Evolutionary conservation across 2,797 vertebrate species (phyloP), one percentile per base, ranked within the genome.

Genomic region (Artibeus jamaicensis): DNA sequence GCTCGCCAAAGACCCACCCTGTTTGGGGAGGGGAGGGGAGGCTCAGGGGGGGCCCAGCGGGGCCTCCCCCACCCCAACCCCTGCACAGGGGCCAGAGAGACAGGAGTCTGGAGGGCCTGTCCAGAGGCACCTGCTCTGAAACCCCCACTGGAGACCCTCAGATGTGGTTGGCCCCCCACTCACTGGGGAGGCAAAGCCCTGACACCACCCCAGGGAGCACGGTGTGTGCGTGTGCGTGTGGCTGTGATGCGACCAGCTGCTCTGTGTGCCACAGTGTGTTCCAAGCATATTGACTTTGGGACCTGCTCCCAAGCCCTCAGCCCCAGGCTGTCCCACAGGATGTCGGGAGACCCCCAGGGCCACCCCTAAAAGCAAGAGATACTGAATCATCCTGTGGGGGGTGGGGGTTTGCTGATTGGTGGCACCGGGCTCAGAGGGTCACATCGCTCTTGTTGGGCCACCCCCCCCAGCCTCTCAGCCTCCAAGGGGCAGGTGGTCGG

Each of bases 1-100:
- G 99, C 94, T 99, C 99, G 0, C 99, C 99, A 97, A 99, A 98
- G 98, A 99, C 99, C 99, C 99, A 99, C 50, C 99, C 99, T 99
- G 98, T 9, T 55, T 2, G 73, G 94, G 9, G 92, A 68, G 94
- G 95, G 26, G 32, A 11, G 1, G 4, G 10, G n/a, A 15, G 59
- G 2, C 67, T 96, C 73, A 90, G 37, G 46, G 81, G 48, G 48
- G 19, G 1, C 0, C 0, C 5, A 8, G 39, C 16, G 1, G 21
- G 12, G 26, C 76, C 39, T 32, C 4, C 7, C 55, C 55, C 12
- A 3, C 7, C 21, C 55, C 55, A 26, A 6, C 55, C 9, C 5
- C 0, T 48, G 5, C 21, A 62, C 44, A 19, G 18, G 0, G 0
- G 34, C 48, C 46, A 3, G 46, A 76, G n/a, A n/a, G 3, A 62